Base-by-base conservation (phyloP, 1,140 invertebrate species). In the Nautilus pompilius region DNA sequence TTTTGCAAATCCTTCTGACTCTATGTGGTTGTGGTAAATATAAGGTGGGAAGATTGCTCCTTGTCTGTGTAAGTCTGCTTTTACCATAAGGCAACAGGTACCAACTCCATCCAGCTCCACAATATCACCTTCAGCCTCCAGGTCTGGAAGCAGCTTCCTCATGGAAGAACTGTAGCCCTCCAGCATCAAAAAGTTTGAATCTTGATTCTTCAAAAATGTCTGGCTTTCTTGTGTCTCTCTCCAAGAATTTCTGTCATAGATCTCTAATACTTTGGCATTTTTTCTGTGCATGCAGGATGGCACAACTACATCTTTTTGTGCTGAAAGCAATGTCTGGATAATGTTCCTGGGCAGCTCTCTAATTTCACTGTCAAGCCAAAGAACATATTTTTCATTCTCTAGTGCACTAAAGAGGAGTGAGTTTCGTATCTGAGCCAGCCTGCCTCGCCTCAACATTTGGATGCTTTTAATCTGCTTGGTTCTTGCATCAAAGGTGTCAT, bases 191-290 rank as follows among this genome's bases (percentile, higher is more conserved):
- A 51, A 66, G 15, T 28, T 22, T 17, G 51, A 29, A 17, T 28
- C 24, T 28, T 58, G 30, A 15, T 28, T 4, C 2, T 17, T 24
- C 1, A 59, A 36, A 5, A n/a, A 46, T 24, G 29, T 15, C 29
- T 20, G 24, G 17, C 65, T 67, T 28, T 28, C 36, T 4, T 46
- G n/a, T 3, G 67, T 69, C 28, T 69, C 67, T 29, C 60, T 34
- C 67, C 67, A 69, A 2, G 65, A 63, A 46, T 69, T 69, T 29
- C 33, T 20, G 65, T 69, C 67, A 53, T 68, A 69, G 3, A 61
- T 48, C 15, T 63, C 58, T 8, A 51, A 22, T 8, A 5, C 30
- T 3, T 32, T 41, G 28, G 28, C 20, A 26, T 15, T 17, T 17
- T 61, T 58, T 24, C 60, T 22, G 36, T 66, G 66, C 32, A 69